phyloP scores from a whole-genome alignment of 2,797 vertebrate genomes.

The Meda fulgida region DNA sequence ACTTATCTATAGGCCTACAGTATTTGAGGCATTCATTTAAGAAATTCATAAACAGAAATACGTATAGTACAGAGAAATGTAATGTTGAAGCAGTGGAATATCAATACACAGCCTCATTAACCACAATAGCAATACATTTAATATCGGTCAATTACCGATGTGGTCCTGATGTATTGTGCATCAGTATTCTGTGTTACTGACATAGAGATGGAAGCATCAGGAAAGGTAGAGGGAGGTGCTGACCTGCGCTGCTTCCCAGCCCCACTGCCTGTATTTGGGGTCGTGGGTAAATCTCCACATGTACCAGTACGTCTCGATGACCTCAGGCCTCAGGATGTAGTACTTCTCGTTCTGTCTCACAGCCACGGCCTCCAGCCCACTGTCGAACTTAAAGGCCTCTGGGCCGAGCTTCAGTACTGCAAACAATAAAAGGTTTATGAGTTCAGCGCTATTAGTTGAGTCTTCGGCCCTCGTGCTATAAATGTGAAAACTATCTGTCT shows the following conservation, averaged over 20 bases:
- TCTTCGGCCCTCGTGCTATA: not conserved
- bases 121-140: too few species aligned
- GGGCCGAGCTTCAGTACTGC: constrained; percentile 95
- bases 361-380: constrained; percentile 93
- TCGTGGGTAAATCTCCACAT: constrained; percentile 99
- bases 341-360: constrained; percentile 98
- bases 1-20: not conserved
- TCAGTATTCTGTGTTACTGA: not conserved
- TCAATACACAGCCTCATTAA: too few species aligned
- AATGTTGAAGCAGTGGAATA: too few species aligned
- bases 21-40: too few species aligned
- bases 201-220: not conserved
- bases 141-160: not conserved
- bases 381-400: constrained; percentile 97
- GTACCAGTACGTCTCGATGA: constrained; percentile 99
- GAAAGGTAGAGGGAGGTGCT: constrained; percentile 32
- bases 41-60: not conserved
- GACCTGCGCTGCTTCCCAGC: constrained; percentile 97
- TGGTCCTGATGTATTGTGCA: not conserved
- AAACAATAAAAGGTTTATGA: not conserved
- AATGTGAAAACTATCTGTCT: constrained; percentile 9
- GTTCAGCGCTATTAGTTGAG: not conserved
- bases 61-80: too few species aligned
- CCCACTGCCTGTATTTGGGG: constrained; percentile 96
- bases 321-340: constrained; percentile 96